A percentile compares a stretch with the other conserved stretches of the same genome.
phyloP scores from a whole-genome alignment of 92 coral and sea anemone species.

The Umimayanthus chanpuru region DNA sequence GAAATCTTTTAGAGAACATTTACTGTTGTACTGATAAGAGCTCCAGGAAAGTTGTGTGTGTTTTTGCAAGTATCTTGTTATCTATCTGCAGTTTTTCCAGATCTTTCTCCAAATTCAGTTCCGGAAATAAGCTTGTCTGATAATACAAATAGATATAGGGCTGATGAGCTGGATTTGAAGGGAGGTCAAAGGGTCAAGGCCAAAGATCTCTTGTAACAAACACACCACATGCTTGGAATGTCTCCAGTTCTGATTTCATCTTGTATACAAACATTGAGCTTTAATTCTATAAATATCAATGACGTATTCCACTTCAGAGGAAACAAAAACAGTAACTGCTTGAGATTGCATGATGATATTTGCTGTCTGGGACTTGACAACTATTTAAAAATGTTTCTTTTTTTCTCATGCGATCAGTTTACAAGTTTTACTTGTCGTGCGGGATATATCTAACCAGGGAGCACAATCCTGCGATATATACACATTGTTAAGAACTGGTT shows the following conservation, averaged over 20 bases:
- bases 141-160: neutral
- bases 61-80: neutral
- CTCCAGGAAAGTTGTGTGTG: neutral
- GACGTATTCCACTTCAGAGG: constrained; percentile 1
- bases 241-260: neutral
- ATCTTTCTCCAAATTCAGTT: neutral
- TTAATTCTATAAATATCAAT: constrained; percentile 35
- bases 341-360: neutral
- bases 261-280: neutral
- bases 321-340: neutral
- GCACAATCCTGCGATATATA: neutral
- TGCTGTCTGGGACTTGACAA: neutral
- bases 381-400: no score
- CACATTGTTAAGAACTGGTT: neutral
- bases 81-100: neutral
- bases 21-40: neutral
- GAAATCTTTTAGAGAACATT: neutral
- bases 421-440: neutral
- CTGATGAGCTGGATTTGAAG: neutral
- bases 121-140: neutral
- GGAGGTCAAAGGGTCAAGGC: constrained; percentile 41
- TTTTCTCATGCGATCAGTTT: neutral
- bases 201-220: neutral
- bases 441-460: neutral
- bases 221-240: constrained; percentile 31